phyloP scores from a whole-genome alignment of 92 coral and sea anemone genomes.

The Muricea muricata region DNA sequence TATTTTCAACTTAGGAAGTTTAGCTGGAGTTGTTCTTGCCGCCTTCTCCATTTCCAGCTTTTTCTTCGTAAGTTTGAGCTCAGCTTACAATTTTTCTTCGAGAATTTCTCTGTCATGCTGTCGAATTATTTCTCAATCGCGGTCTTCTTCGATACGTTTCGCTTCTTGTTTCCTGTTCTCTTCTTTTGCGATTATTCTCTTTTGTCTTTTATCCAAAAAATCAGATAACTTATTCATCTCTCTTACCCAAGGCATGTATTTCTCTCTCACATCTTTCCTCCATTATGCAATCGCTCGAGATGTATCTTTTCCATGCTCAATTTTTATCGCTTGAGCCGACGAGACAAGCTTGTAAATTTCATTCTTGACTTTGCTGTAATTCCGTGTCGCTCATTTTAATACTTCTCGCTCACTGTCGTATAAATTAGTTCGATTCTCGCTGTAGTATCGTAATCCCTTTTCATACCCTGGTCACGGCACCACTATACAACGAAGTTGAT shows the following conservation, averaged over 20 bases:
- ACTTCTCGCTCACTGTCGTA: too few species aligned
- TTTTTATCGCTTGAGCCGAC: not conserved
- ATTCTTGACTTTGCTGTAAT: not conserved
- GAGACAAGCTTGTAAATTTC: not conserved
- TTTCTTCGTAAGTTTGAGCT: constrained; percentile 1
- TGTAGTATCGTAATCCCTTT: too few species aligned
- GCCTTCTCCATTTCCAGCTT: constrained; percentile 16
- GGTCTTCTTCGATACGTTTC: constrained; percentile 22
- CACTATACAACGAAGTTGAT: too few species aligned
- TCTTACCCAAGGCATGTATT: not conserved
- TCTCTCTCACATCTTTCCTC: constrained; percentile 13
- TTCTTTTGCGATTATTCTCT: not conserved
- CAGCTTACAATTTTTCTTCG: constrained; percentile 18
- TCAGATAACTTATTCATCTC: not conserved
- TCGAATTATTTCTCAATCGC: not conserved
- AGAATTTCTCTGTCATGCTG: not conserved
- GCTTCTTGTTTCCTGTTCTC: not conserved
- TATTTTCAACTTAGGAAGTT: constrained; percentile 31
- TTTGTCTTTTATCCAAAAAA: not conserved
- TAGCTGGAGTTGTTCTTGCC: constrained; percentile 17
- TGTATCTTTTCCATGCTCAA: constrained; percentile 1
- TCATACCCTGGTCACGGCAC: too few species aligned
- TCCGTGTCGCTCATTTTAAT: too few species aligned
- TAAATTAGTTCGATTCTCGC: too few species aligned
- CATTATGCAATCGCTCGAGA: not conserved